Evolutionary conservation across 2,888 invertebrate genomes (phyloP).

Genomic region (Anthophora plumipes): DNA sequence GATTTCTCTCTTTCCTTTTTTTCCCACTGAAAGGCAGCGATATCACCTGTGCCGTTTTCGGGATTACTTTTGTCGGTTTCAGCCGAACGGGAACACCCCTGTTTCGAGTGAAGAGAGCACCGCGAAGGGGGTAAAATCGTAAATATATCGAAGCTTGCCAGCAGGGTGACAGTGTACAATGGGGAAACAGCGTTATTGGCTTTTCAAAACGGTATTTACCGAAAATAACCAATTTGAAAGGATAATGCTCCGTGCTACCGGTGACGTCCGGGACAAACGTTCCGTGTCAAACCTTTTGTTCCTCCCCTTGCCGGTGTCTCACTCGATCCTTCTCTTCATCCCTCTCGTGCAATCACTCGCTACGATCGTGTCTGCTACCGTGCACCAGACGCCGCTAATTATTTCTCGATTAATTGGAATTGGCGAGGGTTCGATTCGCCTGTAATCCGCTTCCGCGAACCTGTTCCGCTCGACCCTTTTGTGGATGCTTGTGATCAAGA

Average conservation of each 20-base stretch:
- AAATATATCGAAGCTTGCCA: conserved; percentile 41
- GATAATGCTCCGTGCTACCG: conserved; percentile 78
- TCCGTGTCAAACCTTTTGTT: conserved; percentile 54
- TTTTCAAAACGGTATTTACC: conserved; percentile 84
- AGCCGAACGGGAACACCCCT: conserved; percentile 73
- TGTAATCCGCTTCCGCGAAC: conserved; percentile 14
- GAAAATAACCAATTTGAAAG: conserved; percentile 84
- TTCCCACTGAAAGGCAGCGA: conserved; percentile 67
- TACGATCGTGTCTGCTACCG: conserved; percentile 12
- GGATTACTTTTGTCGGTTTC: conserved; percentile 82
- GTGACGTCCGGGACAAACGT: conserved; percentile 73
- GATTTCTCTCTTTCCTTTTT: conserved; percentile 62
- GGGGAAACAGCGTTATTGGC: conserved; percentile 84
- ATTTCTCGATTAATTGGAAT: conserved; percentile 68
- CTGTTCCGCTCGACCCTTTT: conserved; percentile 6
- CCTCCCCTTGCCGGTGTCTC: conserved; percentile 18
- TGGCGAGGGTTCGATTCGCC: conserved; percentile 21
- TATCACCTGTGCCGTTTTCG: conserved; percentile 82
- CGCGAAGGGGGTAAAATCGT: conserved; percentile 46
- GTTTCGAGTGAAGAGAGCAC: conserved; percentile 52
- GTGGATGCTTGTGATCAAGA: background rate
- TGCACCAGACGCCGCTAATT: conserved; percentile 59
- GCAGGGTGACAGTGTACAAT: conserved; percentile 74
- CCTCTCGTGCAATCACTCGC: conserved; percentile 24
- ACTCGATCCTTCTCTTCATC: background rate